phyloP scores from a whole-genome alignment of 2,888 invertebrate genomes.

The Peribatodes rhomboidaria region DNA sequence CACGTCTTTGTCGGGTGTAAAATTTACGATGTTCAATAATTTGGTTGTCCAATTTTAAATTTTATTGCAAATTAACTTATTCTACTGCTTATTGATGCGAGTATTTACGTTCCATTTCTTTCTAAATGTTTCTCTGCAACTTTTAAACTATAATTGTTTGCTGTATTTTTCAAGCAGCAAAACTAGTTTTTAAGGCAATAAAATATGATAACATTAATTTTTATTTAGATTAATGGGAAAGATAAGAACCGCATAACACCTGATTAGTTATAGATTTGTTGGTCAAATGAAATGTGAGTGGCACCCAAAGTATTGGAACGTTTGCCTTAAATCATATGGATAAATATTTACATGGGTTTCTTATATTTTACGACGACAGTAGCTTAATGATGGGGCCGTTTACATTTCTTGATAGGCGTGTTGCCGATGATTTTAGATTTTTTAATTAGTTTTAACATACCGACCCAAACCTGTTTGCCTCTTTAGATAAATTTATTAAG shows the following conservation, averaged over 20 bases:
- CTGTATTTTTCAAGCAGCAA: slow-evolving; percentile 29
- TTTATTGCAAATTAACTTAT: slow-evolving; percentile 20
- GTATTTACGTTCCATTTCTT: slow-evolving; percentile 6
- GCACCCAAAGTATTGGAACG: slow-evolving; percentile 53
- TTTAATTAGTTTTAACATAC: slow-evolving; percentile 28
- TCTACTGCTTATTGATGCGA: slow-evolving; percentile 3
- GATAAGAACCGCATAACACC: slow-evolving; percentile 71
- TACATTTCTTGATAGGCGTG: slow-evolving; percentile 29
- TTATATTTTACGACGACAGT: slow-evolving; percentile 43
- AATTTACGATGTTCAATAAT: slow-evolving; percentile 42
- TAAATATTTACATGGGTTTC: slow-evolving; percentile 45
- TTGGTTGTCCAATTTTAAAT: slow-evolving; percentile 31
- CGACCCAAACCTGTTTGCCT: slow-evolving; percentile 21
- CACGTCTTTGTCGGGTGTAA: slow-evolving; percentile 38
- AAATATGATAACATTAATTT: slow-evolving; percentile 51
- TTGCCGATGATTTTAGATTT: slow-evolving; percentile 22
- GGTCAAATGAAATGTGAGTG: slow-evolving; percentile 65
- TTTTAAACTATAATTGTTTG: not conserved
- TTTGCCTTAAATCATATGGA: slow-evolving; percentile 52
- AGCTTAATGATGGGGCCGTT: slow-evolving; percentile 38
- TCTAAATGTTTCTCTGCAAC: not conserved
- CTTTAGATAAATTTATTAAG: slow-evolving; percentile 41
- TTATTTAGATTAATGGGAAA: slow-evolving; percentile 65
- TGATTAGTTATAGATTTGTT: slow-evolving; percentile 70
- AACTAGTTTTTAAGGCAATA: slow-evolving; percentile 46